Conservation (phyloP, 2,888 invertebrate genomes). For the Hypercompe scribonia region DNA sequence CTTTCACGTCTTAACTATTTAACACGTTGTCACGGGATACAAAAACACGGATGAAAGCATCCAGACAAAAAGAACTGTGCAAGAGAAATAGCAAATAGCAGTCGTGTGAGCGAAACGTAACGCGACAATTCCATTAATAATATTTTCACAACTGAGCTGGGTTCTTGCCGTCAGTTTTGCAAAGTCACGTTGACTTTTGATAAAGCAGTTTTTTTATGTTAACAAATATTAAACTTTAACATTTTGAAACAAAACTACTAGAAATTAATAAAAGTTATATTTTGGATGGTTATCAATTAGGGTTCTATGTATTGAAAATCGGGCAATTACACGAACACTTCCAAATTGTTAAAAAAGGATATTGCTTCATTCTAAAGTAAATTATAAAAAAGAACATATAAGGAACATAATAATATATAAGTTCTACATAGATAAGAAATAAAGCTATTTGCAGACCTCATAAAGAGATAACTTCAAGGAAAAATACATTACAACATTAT, state of each 20-base stretch:
- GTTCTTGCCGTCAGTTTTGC: neutral
- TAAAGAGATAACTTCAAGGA: neutral
- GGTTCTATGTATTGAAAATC: too few species aligned
- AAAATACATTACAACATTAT: neutral
- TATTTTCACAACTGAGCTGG: neutral
- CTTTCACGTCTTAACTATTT: neutral
- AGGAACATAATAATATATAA: too few species aligned
- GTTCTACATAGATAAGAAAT: too few species aligned
- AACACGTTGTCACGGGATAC: neutral
- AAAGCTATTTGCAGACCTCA: too few species aligned
- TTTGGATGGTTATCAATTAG: too few species aligned
- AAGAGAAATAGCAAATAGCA: neutral
- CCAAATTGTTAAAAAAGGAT: too few species aligned
- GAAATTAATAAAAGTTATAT: too few species aligned
- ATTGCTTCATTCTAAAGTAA: too few species aligned
- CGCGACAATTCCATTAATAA: neutral
- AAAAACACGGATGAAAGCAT: neutral
- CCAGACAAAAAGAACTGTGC: neutral
- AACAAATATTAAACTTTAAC: too few species aligned
- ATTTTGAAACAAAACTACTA: too few species aligned
- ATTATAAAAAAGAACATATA: too few species aligned
- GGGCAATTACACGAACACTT: too few species aligned
- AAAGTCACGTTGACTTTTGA: neutral
- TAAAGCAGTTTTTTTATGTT: neutral
- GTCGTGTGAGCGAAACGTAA: neutral